Percentiles rank a stretch among this genome's conserved stretches.
Conservation (phyloP, 2,113 vertebrate genomes). For the Takifugu flavidus region DNA sequence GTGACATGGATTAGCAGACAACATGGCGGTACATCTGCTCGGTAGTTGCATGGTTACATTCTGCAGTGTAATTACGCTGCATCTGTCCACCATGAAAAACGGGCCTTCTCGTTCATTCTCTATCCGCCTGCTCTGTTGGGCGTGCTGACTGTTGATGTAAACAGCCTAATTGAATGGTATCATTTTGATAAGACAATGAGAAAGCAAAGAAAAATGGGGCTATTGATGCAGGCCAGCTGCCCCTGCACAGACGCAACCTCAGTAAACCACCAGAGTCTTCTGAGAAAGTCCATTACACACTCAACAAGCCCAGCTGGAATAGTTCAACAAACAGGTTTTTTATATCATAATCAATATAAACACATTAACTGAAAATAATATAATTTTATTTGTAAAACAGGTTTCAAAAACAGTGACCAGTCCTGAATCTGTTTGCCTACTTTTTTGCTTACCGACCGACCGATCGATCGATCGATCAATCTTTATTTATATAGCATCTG, state of each 20-base stretch:
- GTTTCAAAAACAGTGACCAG: too few species aligned
- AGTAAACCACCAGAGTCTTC: conserved; percentile 1
- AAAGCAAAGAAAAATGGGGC: conserved; percentile 41
- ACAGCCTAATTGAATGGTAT: conserved; percentile 43
- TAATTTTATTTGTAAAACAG: too few species aligned
- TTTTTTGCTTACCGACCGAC: too few species aligned
- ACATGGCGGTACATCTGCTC: conserved; percentile 48
- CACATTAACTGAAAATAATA: too few species aligned
- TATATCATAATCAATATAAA: too few species aligned
- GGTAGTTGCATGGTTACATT: conserved; percentile 11
- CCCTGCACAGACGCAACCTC: conserved; percentile 21
- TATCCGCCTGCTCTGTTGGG: too few species aligned
- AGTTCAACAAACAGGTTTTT: too few species aligned
- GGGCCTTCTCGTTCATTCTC: background rate
- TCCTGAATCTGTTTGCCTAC: too few species aligned
- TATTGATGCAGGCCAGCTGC: conserved; percentile 55
- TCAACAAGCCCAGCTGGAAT: background rate
- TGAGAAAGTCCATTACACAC: conserved; percentile 23
- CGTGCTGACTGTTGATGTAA: conserved; percentile 5
- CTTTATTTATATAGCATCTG: too few species aligned
- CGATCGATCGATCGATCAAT: too few species aligned
- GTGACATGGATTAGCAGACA: conserved; percentile 24
- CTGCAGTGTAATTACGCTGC: conserved; percentile 23
- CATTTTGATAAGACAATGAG: conserved; percentile 31
- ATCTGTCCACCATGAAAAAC: background rate